phyloP scores from a whole-genome alignment of 2,888 invertebrate species.

The Tetanocera ferruginea region DNA sequence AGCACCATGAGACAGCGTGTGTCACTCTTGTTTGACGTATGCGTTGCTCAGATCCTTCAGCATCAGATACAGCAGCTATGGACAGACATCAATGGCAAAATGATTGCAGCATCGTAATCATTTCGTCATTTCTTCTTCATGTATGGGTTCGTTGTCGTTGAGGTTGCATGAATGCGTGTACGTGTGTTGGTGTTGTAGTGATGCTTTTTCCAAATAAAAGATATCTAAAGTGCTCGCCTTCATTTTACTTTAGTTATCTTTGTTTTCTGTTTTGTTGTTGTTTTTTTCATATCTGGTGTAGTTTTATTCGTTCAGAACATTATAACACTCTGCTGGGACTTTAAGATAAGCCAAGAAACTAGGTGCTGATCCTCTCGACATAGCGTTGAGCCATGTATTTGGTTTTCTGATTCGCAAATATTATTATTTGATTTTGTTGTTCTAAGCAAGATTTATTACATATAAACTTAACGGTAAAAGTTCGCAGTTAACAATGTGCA shows the following conservation, averaged over 20 bases:
- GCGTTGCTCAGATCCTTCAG: neutral
- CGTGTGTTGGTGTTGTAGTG: neutral
- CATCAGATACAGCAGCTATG: conserved; percentile 7
- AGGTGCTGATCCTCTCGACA: neutral
- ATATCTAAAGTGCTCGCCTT: no score
- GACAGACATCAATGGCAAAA: conserved; percentile 16
- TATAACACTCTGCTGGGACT: neutral
- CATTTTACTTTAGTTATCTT: neutral
- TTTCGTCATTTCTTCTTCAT: neutral
- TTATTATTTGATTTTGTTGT: no score
- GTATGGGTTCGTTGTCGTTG: neutral
- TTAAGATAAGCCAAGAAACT: conserved; percentile 19
- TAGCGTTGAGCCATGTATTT: neutral
- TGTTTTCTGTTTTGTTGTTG: neutral
- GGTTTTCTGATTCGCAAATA: neutral
- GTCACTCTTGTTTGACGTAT: conserved; percentile 21
- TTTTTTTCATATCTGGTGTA: neutral
- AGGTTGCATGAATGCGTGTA: neutral
- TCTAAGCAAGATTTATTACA: no score
- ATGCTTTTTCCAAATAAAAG: no score
- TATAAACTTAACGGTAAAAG: no score
- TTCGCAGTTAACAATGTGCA: no score
- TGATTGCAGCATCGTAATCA: conserved; percentile 13
- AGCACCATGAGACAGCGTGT: conserved; percentile 21
- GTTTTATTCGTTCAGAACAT: neutral